Conservation (phyloP, 2,113 vertebrate genomes). For the Grantiella picta region DNA sequence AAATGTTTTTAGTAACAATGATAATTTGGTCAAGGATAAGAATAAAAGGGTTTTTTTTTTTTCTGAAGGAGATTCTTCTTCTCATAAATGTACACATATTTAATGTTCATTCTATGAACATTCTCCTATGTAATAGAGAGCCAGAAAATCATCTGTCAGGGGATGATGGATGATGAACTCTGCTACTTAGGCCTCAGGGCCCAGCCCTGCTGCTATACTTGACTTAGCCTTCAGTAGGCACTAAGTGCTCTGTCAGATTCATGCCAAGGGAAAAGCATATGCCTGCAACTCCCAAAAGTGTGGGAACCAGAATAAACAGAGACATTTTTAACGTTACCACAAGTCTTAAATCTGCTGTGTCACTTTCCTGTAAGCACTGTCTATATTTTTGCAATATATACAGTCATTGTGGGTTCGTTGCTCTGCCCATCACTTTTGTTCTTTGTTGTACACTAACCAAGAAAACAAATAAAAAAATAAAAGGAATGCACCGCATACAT, state of each 20-base stretch:
- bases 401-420: conserved; percentile 58
- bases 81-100: neutral
- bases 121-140: neutral
- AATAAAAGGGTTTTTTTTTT: neutral
- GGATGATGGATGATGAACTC: conserved; percentile 71
- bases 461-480: conserved; percentile 51
- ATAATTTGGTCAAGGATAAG: neutral
- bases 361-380: conserved; percentile 60
- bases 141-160: conserved; percentile 61
- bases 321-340: conserved; percentile 71
- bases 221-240: conserved; percentile 71
- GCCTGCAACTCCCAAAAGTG: conserved; percentile 77
- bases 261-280: conserved; percentile 78
- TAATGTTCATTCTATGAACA: neutral
- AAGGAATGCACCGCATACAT: conserved; percentile 30
- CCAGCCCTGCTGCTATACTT: conserved; percentile 70
- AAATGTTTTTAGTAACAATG: neutral
- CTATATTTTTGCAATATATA: neutral
- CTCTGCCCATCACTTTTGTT: conserved; percentile 19
- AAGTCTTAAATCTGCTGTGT: conserved; percentile 44
- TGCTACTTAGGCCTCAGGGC: conserved; percentile 71
- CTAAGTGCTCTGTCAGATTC: conserved; percentile 81
- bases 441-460: conserved; percentile 29
- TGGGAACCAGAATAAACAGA: conserved; percentile 73
- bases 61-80: neutral